phyloP scores from a whole-genome alignment of 2,888 invertebrate species.

The Carabus problematicus region DNA sequence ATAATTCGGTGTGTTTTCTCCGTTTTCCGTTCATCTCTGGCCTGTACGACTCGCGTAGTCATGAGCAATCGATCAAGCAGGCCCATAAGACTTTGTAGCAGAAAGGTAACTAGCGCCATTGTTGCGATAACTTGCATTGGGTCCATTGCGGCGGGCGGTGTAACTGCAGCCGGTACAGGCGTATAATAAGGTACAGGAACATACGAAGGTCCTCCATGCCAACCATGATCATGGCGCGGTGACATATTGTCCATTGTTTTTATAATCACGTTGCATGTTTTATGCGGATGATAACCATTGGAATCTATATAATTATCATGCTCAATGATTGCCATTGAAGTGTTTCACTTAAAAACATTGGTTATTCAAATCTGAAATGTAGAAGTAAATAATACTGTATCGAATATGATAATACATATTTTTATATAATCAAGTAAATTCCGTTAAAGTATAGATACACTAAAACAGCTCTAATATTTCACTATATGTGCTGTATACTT shows the following conservation, averaged over 20 bases:
- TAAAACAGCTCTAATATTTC: neutral
- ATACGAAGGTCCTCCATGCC: conserved; percentile 6
- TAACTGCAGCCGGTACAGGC: conserved; percentile 5
- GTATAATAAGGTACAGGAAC: conserved; percentile 17
- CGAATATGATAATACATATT: neutral
- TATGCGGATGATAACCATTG: conserved; percentile 6
- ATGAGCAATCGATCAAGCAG: conserved; percentile 32
- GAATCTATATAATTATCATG: conserved; percentile 2
- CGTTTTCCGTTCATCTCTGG: conserved; percentile 21
- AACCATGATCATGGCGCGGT: conserved; percentile 25
- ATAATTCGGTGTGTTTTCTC: conserved; percentile 23
- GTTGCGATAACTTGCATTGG: conserved; percentile 33
- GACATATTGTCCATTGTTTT: conserved; percentile 33
- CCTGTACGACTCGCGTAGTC: conserved; percentile 25
- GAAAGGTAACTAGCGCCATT: conserved; percentile 31
- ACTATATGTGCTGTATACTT: neutral
- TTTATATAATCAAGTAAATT: neutral
- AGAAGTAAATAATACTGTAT: neutral
- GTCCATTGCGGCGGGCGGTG: conserved; percentile 12
- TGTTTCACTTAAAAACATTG: neutral
- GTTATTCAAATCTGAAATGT: conserved; percentile 13
- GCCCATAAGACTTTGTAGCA: conserved; percentile 28
- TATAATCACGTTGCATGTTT: conserved; percentile 28
- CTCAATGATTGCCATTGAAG: conserved; percentile 14
- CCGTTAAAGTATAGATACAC: neutral